These are phyloP conservation scores for Ascaphus truei DNA, from an alignment of 2,113 vertebrate genomes.

Conservation along the genomic window DNA sequence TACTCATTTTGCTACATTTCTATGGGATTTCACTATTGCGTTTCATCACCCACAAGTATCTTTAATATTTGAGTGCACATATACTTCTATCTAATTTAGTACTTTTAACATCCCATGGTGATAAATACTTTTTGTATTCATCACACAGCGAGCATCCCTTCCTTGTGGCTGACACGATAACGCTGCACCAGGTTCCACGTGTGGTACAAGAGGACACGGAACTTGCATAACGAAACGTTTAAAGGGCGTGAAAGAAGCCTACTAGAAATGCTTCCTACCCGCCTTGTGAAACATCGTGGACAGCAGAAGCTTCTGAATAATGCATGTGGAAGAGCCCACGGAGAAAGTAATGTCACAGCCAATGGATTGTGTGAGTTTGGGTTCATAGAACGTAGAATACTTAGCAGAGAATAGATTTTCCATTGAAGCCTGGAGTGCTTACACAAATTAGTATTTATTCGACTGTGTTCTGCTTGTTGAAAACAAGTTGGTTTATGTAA, in stretches of 20 bases:
- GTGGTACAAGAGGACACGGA: background rate
- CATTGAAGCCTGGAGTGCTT: background rate
- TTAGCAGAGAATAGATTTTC: background rate
- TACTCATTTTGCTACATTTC: no score
- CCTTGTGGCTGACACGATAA: background rate
- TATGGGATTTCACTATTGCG: no score
- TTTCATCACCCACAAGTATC: no score
- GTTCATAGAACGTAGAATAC: slow-evolving; percentile 8
- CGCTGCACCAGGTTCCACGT: background rate
- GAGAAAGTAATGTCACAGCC: background rate
- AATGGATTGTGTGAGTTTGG: slow-evolving; percentile 26
- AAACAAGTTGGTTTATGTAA: background rate
- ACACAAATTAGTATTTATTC: background rate
- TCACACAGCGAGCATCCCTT: background rate
- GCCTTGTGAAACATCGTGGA: background rate
- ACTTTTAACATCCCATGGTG: no score
- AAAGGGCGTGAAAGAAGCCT: background rate
- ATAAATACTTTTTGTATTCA: background rate
- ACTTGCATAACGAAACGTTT: slow-evolving; percentile 19
- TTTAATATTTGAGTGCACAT: no score
- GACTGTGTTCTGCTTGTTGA: background rate
- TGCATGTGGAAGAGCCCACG: background rate
- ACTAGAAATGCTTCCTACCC: background rate
- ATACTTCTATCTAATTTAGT: no score
- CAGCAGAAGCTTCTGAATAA: background rate